Evolutionary conservation across 2,888 invertebrate genomes (phyloP).

Genomic region (Agrotis ipsilon): DNA sequence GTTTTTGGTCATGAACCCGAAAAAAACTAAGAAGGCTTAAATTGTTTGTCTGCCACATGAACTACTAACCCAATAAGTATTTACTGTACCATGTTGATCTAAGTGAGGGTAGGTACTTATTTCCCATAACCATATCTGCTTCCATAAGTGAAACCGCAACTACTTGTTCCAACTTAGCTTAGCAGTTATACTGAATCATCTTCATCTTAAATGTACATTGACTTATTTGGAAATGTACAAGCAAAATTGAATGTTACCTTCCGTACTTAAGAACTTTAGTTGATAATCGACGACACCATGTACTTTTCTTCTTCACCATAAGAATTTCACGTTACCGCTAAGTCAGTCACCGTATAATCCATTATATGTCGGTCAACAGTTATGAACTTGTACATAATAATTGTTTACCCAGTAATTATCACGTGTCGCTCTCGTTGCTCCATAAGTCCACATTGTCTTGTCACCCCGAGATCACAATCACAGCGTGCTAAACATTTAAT

Average conservation of each 20-base stretch:
- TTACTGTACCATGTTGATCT: neutral
- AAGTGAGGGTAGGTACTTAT: neutral
- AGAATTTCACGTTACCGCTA: slow-evolving; percentile 48
- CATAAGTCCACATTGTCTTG: slow-evolving; percentile 50
- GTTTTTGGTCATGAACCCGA: neutral
- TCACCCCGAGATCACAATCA: slow-evolving; percentile 55
- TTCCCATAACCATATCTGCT: neutral
- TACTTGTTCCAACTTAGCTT: neutral
- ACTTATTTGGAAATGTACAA: no score
- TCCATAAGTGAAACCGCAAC: neutral
- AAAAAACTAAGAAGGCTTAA: neutral
- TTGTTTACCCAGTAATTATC: slow-evolving; percentile 64
- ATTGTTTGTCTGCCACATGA: neutral
- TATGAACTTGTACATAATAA: slow-evolving; percentile 67
- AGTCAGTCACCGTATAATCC: slow-evolving; percentile 52
- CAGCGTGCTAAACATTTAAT: slow-evolving; percentile 47
- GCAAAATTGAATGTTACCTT: neutral
- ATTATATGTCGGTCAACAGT: slow-evolving; percentile 64
- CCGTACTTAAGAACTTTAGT: neutral
- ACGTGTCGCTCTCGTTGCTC: slow-evolving; percentile 65
- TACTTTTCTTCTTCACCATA: slow-evolving; percentile 8
- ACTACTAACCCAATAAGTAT: neutral
- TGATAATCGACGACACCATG: neutral
- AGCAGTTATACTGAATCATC: no score
- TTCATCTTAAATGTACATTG: neutral